Conservation (phyloP, 2,888 invertebrate genomes). For the Torymus texanus region DNA sequence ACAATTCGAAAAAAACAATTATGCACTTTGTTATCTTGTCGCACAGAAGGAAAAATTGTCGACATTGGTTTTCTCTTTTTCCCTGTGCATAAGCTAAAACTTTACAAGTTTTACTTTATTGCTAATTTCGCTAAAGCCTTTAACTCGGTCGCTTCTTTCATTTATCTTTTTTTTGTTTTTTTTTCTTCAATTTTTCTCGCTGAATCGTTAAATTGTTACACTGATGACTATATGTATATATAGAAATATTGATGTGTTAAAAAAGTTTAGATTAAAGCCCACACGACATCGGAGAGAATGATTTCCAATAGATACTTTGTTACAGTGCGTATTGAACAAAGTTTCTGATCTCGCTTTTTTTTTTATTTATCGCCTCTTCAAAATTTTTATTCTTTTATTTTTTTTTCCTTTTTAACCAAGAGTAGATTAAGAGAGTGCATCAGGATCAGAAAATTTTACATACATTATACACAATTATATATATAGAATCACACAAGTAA, state of each 20-base stretch:
- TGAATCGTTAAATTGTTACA: constrained; percentile 43
- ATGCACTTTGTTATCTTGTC: constrained; percentile 39
- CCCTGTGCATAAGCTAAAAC: constrained; percentile 41
- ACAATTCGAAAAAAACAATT: constrained; percentile 40
- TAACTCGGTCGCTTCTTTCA: constrained; percentile 32
- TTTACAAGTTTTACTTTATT: constrained; percentile 53
- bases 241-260: constrained; percentile 46
- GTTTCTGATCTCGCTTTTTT: constrained; percentile 32
- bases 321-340: constrained; percentile 38
- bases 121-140: constrained; percentile 45
- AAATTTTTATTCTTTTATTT: constrained; percentile 13
- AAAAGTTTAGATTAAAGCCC: constrained; percentile 40
- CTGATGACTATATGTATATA: constrained; percentile 19
- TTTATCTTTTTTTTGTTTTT: constrained; percentile 26
- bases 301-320: constrained; percentile 39
- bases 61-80: constrained; percentile 9
- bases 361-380: neutral
- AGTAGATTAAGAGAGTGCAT: constrained; percentile 34
- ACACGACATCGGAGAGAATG: constrained; percentile 35
- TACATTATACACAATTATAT: constrained; percentile 49
- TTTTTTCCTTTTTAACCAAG: constrained; percentile 20
- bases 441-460: constrained; percentile 37
- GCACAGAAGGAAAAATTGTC: constrained; percentile 41
- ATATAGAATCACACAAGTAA: constrained; percentile 8
- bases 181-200: constrained; percentile 22